Evolutionary conservation across 2,113 vertebrate genomes (phyloP), one percentile per base, ranked within the genome.

Genomic region (Numenius arquata): DNA sequence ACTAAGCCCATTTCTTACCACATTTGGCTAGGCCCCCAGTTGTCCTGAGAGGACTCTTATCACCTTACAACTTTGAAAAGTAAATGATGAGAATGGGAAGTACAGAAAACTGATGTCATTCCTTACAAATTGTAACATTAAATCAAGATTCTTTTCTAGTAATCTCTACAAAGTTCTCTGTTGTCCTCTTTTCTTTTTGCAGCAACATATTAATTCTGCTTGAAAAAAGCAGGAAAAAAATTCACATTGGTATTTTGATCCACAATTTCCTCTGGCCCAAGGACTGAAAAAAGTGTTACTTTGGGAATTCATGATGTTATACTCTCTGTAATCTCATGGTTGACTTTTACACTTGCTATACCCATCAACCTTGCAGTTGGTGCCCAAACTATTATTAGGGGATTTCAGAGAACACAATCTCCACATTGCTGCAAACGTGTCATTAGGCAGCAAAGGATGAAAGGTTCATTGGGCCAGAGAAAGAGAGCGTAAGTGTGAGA

Each of bases 401-500:
- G 4, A 62, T 76, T 88, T 82, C 53, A 30, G 2, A 70, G 59
- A 91, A 80, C 25, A 55, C 34, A 62, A 16, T 79, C 58, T 88
- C 20, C 25, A 58, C 40, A 29, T 66, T 62, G 20, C 63, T 73
- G 67, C 17, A 66, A 83, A 88, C 1, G 25, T 73, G 38, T 79
- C 85, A 88, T 93, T 93, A 92, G 32, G 38, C 72, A 90, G 38
- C 53, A 93, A 77, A 83, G 67, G 83, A 74, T 40, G 27, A 93
- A 92, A 83, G 19, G 41, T 80, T 92, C 82, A 79, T 48, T 88
- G 88, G 50, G 34, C 62, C 59, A 65, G 30, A 83, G 80, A 78
- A 84, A 92, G 34, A 82, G 15, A 84, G 3, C 30, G 70, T 61
- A 73, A 88, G 12, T 29, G 11, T 85, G 62, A 90, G 45, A 88